phyloP scores from a whole-genome alignment of 2,888 invertebrate species.

The Cephus pulcher region DNA sequence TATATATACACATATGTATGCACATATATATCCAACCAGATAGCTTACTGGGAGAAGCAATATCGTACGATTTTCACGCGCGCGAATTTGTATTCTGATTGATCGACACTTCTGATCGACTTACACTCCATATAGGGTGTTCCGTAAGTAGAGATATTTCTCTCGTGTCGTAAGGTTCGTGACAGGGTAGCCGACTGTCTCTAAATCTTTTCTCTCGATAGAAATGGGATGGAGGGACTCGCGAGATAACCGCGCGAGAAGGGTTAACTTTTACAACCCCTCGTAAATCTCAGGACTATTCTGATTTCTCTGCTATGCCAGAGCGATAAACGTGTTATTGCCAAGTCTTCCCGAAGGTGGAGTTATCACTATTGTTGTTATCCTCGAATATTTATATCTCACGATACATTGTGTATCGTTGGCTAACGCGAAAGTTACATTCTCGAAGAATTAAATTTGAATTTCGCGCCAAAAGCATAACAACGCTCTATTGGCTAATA shows the following conservation, averaged over 20 bases:
- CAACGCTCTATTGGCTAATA: background rate
- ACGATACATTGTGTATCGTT: background rate
- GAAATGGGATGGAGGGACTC: background rate
- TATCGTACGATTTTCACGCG: background rate
- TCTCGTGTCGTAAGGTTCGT: background rate
- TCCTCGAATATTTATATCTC: background rate
- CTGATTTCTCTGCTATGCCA: background rate
- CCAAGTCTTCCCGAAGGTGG: background rate
- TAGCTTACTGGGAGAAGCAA: background rate
- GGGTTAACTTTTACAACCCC: conserved; percentile 7
- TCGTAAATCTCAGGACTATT: conserved; percentile 3
- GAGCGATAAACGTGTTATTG: conserved; percentile 2
- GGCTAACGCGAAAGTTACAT: background rate
- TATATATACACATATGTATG: background rate
- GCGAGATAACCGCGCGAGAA: background rate
- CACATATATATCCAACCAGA: background rate
- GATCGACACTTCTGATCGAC: background rate
- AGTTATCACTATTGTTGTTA: background rate
- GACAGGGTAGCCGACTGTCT: background rate
- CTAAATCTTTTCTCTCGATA: background rate
- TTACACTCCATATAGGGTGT: background rate
- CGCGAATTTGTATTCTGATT: background rate
- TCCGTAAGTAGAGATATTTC: background rate
- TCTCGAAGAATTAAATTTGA: background rate
- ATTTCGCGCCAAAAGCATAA: background rate